These are phyloP conservation scores for Prietella phreatophila DNA, from an alignment of 2,113 vertebrate species.

Conservation along the genomic window DNA sequence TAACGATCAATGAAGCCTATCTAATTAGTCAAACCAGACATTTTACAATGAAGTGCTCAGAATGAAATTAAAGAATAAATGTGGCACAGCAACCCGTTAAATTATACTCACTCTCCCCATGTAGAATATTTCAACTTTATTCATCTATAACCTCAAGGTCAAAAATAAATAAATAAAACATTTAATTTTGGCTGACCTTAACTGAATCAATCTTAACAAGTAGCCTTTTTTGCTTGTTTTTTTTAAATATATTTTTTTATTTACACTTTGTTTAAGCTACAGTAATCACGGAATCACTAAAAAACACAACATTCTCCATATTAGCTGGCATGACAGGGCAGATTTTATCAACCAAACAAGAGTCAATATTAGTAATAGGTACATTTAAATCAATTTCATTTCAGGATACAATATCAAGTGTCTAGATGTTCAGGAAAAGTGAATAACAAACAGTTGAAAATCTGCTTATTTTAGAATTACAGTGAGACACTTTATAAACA, in stretches of 20 bases:
- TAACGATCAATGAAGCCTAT: background rate
- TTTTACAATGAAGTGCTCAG: background rate
- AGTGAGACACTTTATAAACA: background rate
- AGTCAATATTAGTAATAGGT: background rate
- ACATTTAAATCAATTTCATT: background rate
- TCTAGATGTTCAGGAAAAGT: background rate
- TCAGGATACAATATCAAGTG: background rate
- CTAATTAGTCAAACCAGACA: background rate
- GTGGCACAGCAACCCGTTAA: background rate
- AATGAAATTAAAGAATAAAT: background rate
- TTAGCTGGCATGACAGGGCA: background rate
- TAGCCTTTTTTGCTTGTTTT: background rate
- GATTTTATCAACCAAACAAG: background rate
- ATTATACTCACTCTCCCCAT: too few relatives aligned
- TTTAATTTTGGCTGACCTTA: background rate
- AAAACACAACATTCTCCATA: background rate
- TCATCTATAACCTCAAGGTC: background rate
- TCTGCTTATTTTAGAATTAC: background rate
- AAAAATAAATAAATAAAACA: background rate
- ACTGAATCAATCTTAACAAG: background rate
- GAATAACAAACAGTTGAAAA: background rate
- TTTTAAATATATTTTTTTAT: too few relatives aligned
- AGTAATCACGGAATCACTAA: background rate
- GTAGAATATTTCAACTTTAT: background rate
- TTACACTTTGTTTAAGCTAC: background rate